A percentile compares a stretch with the other conserved stretches of the same genome.
These are phyloP conservation scores for Bubo scandiacus DNA, from an alignment of 2,113 vertebrate species.

Conservation along the genomic window DNA sequence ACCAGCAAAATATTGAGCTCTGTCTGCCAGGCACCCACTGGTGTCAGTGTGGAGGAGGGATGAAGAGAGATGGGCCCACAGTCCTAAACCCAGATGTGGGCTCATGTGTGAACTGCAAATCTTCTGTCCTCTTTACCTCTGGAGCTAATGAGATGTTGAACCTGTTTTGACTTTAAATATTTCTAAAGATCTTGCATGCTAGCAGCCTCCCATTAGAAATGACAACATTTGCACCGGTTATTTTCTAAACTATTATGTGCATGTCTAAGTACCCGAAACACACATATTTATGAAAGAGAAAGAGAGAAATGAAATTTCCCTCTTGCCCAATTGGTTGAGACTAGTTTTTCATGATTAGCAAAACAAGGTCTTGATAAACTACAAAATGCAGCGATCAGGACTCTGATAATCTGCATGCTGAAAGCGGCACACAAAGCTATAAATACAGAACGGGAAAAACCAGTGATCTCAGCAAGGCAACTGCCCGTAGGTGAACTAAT, in stretches of 20 bases:
- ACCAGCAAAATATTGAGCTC: background rate
- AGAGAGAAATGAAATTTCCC: background rate
- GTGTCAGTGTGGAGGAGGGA: background rate
- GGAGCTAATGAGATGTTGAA: fast-evolving
- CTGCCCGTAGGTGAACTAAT: conserved; percentile 64
- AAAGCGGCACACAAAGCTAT: conserved; percentile 29
- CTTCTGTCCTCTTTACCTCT: background rate
- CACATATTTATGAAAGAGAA: background rate
- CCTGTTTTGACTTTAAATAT: background rate
- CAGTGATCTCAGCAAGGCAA: conserved; percentile 67
- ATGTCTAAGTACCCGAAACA: background rate
- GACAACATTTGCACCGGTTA: background rate
- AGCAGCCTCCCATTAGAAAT: background rate
- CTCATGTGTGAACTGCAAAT: background rate
- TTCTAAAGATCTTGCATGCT: background rate
- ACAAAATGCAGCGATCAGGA: background rate
- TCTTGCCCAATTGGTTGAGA: background rate
- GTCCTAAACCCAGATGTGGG: background rate
- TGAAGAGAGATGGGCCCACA: background rate
- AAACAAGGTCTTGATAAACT: conserved; percentile 14
- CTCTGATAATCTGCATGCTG: conserved; percentile 32
- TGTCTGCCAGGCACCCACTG: background rate
- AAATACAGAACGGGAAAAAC: conserved; percentile 53
- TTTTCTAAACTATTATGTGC: background rate
- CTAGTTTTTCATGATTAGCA: background rate